Percentiles rank a stretch among this genome's conserved stretches.
phyloP scores from a whole-genome alignment of 2,888 invertebrate genomes.

The Aleiodes leptofemur region DNA sequence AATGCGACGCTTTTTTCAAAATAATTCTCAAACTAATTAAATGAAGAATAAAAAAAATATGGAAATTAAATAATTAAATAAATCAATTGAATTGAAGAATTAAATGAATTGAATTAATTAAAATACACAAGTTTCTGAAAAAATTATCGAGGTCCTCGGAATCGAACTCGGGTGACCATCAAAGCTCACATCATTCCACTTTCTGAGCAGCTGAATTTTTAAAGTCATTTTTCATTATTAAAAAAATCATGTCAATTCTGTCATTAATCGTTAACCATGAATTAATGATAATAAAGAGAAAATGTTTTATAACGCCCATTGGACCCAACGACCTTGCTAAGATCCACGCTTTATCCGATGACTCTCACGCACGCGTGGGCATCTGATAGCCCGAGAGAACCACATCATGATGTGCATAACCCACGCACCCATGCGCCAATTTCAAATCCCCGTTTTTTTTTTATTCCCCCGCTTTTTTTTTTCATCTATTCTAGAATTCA shows the following conservation, averaged over 20 bases:
- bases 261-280: conserved; percentile 6
- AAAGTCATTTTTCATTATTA: neutral
- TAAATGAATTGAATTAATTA: no score
- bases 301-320: conserved; percentile 23
- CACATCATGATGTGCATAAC: conserved; percentile 53
- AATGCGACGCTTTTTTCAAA: no score
- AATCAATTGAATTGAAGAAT: no score
- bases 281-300: conserved; percentile 19
- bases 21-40: no score
- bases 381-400: conserved; percentile 26
- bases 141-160: no score
- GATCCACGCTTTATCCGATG: conserved; percentile 36
- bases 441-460: conserved; percentile 51
- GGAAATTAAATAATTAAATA: no score
- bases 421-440: conserved; percentile 60
- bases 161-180: no score
- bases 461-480: conserved; percentile 32
- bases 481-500: conserved; percentile 38
- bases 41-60: no score
- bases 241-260: neutral
- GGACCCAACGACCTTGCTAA: conserved; percentile 38
- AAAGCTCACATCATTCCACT: no score
- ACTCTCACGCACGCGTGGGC: conserved; percentile 43
- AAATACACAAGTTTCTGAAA: no score
- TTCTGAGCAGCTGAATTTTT: no score